Percentiles rank a stretch among this genome's conserved stretches.
Conservation (phyloP, 1,140 invertebrate genomes). For the Drosophila ogumai region DNA sequence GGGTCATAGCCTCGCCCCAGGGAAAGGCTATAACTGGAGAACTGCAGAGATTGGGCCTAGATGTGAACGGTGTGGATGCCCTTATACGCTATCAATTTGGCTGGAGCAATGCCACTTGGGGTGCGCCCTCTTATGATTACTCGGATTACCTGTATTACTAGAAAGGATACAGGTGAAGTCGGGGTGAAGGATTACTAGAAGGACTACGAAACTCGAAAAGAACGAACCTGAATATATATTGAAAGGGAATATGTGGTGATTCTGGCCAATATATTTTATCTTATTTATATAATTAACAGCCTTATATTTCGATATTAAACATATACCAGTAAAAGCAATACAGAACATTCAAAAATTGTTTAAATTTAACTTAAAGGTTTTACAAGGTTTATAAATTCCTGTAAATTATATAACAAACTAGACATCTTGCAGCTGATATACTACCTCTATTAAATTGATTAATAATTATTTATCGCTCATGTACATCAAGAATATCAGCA, state of each 20-base stretch:
- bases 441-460: neutral
- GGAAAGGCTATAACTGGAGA: conserved; percentile 27
- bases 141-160: conserved; percentile 37
- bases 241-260: neutral
- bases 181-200: neutral
- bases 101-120: conserved; percentile 56
- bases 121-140: conserved; percentile 34
- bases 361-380: neutral
- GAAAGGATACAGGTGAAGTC: too few species aligned
- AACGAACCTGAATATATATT: too few species aligned
- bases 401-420: neutral
- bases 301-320: neutral
- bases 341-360: neutral
- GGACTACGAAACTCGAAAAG: neutral
- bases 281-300: neutral
- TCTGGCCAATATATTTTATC: neutral
- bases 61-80: conserved; percentile 43
- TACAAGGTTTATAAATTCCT: neutral
- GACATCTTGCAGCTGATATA: neutral
- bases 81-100: conserved; percentile 62
- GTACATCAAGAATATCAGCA: neutral
- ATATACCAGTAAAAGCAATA: neutral
- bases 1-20: conserved; percentile 47
- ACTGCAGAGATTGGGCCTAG: conserved; percentile 54
- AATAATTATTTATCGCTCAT: conserved; percentile 3